Base-by-base conservation (phyloP, 2,797 vertebrate genomes). In the Clamator glandarius region DNA sequence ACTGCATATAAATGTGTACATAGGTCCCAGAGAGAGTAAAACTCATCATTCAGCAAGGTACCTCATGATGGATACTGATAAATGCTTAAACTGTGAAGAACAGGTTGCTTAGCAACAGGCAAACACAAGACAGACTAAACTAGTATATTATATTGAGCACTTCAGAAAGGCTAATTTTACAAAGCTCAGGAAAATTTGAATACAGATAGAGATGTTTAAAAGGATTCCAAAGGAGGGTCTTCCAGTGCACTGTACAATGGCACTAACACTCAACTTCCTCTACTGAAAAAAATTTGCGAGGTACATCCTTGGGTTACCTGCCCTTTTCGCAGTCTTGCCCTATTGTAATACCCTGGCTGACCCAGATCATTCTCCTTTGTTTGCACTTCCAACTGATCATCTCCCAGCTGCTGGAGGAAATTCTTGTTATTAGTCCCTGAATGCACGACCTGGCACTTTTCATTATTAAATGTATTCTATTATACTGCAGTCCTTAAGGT, bases 381-480 rank as follows among this genome's bases (percentile, higher is more conserved):
- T 94, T 51, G 41, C 39, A 66, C 69, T 93, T 87, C 59, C n/a
- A 89, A 70, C 35, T 79, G 35, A 82, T 44, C 16, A 69, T 17
- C 29, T 18, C 41, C 24, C 31, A 91, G 14, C 31, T 87, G 87
- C 67, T 52, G 68, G 63, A 94, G 82, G 20, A 83, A 92, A 90
- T 76, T 82, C 35, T 55, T 83, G 12, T 33, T 87, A 59, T 68
- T 94, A 78, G 41, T 51, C 26, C 18, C 62, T 93, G 84, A 95
- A 92, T 72, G 58, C 24, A 87, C 70, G 91, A 87, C 52, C 52
- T 46, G 41, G 44, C 78, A 93, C 55, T 74, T 87, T 77, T 85
- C 24, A 46, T 89, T 94, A 92, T 84, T 93, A 91, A 87, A 91
- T 57, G 36, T 44, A 20, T 77, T 85, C 57, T 87, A 72, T 81